phyloP scores from a whole-genome alignment of 2,888 invertebrate species.

The Himalopsyche anomala region DNA sequence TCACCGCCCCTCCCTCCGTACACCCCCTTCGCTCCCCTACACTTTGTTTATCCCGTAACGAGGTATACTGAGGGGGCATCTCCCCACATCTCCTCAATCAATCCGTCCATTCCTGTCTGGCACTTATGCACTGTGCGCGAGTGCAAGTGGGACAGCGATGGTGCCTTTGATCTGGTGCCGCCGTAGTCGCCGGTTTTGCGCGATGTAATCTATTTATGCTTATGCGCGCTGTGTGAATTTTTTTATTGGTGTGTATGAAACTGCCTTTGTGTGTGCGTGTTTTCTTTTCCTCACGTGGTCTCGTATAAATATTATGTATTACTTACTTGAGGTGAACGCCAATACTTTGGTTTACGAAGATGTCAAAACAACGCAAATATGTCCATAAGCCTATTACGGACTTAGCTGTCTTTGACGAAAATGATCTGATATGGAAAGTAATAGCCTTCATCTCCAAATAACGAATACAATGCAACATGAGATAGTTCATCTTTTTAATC shows the following conservation, averaged over 20 bases:
- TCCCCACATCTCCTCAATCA: constrained; percentile 64
- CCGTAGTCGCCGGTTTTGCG: constrained; percentile 66
- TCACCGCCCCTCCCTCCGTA: constrained; percentile 60
- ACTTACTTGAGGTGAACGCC: not conserved
- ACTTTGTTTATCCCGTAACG: constrained; percentile 62
- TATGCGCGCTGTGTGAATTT: constrained; percentile 53
- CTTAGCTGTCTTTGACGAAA: too few species aligned
- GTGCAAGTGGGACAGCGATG: constrained; percentile 66
- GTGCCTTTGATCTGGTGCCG: constrained; percentile 66
- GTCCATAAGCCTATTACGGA: too few species aligned
- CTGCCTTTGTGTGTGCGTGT: constrained; percentile 16
- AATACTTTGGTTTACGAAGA: too few species aligned
- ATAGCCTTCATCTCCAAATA: too few species aligned
- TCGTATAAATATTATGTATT: constrained; percentile 4
- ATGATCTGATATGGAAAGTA: too few species aligned
- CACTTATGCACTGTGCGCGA: constrained; percentile 48
- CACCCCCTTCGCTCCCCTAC: constrained; percentile 65
- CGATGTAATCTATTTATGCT: constrained; percentile 65
- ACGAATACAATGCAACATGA: too few species aligned
- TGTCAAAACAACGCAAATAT: too few species aligned
- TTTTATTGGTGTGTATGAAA: not conserved
- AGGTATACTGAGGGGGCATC: constrained; percentile 65
- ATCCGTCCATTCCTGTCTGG: constrained; percentile 7
- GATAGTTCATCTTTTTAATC: too few species aligned
- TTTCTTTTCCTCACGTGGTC: constrained; percentile 41